phyloP scores from a whole-genome alignment of 2,888 invertebrate genomes.

The Cheilosia urbana region DNA sequence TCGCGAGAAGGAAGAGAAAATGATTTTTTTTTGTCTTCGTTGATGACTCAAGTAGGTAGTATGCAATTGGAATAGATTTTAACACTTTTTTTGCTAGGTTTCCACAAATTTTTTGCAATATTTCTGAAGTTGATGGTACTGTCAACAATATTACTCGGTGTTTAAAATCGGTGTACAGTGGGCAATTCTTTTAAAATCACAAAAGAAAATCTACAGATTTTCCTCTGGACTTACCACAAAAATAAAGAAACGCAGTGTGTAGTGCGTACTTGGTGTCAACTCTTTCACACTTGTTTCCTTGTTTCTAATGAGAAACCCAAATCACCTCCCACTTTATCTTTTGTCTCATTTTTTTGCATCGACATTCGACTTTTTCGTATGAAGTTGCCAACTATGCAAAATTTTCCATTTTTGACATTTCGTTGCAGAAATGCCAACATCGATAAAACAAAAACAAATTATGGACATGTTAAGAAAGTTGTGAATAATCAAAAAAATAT shows the following conservation, averaged over 20 bases:
- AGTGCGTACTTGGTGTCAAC: conserved; percentile 38
- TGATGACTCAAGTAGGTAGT: conserved; percentile 60
- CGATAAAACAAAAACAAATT: neutral
- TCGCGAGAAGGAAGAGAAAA: conserved; percentile 40
- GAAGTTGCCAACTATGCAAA: conserved; percentile 72
- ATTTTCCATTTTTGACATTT: conserved; percentile 50
- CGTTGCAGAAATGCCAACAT: conserved; percentile 27
- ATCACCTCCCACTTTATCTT: conserved; percentile 40
- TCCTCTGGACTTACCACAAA: conserved; percentile 69
- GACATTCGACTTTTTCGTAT: conserved; percentile 30
- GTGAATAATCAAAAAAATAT: neutral
- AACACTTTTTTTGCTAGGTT: conserved; percentile 30
- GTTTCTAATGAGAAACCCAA: conserved; percentile 59
- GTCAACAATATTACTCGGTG: conserved; percentile 27
- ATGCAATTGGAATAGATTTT: conserved; percentile 12
- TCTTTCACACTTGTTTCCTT: conserved; percentile 66
- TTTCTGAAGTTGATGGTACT: conserved; percentile 31
- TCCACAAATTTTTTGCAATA: neutral
- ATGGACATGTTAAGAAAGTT: neutral
- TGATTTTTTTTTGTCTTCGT: conserved; percentile 41
- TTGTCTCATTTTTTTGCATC: conserved; percentile 61
- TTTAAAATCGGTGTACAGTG: conserved; percentile 13
- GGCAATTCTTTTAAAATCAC: conserved; percentile 37
- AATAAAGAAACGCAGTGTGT: conserved; percentile 60
- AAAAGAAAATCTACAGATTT: conserved; percentile 64